Percentiles rank a stretch among this genome's conserved stretches.
These are phyloP conservation scores for Aythya baeri DNA, from an alignment of 2,113 vertebrate species.

Conservation along the genomic window DNA sequence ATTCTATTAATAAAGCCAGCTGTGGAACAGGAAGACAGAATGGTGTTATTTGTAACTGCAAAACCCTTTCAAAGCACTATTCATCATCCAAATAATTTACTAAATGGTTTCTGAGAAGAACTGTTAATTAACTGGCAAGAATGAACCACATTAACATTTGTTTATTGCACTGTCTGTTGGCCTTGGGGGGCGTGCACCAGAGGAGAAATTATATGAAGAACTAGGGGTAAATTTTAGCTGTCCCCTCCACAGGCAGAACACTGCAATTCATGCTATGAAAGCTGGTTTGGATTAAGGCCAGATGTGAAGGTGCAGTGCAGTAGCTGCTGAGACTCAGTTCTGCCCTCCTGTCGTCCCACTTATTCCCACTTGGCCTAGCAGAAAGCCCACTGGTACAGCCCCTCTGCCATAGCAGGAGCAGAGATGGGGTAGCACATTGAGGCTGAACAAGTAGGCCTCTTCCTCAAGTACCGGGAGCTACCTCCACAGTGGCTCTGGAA, in stretches of 20 bases:
- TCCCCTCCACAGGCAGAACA: neutral
- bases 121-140: conserved; percentile 65
- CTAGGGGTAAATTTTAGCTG: neutral
- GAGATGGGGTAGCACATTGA: fast-evolving
- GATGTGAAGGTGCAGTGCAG: neutral
- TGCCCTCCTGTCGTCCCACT: neutral
- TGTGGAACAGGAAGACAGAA: conserved; percentile 45
- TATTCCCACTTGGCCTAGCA: neutral
- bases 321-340: neutral
- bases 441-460: neutral
- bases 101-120: conserved; percentile 64
- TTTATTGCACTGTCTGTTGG: conserved; percentile 9
- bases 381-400: neutral
- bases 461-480: fast-evolving
- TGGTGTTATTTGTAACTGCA: conserved; percentile 49
- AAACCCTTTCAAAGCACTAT: conserved; percentile 58
- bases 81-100: conserved; percentile 63
- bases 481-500: neutral
- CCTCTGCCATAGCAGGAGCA: neutral
- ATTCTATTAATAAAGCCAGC: conserved; percentile 65
- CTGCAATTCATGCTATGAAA: neutral
- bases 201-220: neutral
- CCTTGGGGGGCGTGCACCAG: neutral
- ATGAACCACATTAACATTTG: conserved; percentile 30
- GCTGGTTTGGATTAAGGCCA: neutral